phyloP scores from a whole-genome alignment of 2,113 vertebrate species.

The Sakesphorus luctuosus region DNA sequence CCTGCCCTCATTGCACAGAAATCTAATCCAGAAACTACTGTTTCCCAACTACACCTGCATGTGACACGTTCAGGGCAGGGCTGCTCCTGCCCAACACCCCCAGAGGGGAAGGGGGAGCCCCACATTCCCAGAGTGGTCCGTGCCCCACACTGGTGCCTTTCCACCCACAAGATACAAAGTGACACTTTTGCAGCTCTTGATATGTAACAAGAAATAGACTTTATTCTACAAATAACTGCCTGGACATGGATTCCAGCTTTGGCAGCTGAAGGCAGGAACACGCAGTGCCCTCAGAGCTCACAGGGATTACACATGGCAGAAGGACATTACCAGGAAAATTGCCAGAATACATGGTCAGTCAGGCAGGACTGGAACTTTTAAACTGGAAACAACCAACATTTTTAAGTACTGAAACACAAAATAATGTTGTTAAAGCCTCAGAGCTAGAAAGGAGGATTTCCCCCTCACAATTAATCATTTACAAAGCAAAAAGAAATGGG shows the following conservation, averaged over 20 bases:
- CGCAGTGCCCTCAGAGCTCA: accelerated
- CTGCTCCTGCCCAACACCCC: neutral
- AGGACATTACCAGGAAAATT: accelerated
- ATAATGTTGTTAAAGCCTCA: neutral
- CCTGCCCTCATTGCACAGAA: neutral
- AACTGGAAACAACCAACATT: neutral
- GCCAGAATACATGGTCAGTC: neutral
- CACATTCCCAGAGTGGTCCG: accelerated
- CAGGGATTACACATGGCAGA: accelerated
- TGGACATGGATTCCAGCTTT: neutral
- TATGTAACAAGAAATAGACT: neutral
- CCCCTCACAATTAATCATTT: neutral
- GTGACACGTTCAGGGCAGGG: neutral
- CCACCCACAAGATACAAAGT: accelerated
- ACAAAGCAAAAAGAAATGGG: neutral
- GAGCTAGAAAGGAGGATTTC: neutral
- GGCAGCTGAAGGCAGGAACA: neutral
- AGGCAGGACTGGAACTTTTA: neutral
- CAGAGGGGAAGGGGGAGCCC: neutral
- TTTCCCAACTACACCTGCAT: accelerated
- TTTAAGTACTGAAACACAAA: neutral
- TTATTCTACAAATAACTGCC: neutral
- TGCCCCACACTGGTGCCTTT: neutral
- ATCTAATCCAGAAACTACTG: neutral
- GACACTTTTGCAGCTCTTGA: neutral